A percentile compares a stretch with the other conserved stretches of the same genome.
Conservation (phyloP, 1,140 invertebrate species). For the Caenorhabditis tropicalis region DNA sequence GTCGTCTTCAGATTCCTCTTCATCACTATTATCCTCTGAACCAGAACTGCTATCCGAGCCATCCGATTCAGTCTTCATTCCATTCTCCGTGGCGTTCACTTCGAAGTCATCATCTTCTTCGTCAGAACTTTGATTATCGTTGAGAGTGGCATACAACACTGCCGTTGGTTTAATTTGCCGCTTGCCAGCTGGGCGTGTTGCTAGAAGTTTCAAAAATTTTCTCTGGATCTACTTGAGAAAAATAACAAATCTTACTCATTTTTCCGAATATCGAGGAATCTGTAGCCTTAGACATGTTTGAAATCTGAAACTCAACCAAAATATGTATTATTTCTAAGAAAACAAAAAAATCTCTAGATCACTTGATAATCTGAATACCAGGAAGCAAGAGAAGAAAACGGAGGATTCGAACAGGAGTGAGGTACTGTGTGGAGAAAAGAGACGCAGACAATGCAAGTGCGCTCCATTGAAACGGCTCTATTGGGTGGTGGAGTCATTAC, state of each 20-base stretch:
- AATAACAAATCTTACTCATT: background rate
- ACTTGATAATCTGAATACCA: background rate
- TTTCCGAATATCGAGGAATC: slow-evolving; percentile 1
- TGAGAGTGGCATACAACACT: background rate
- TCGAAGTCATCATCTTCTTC: slow-evolving; percentile 16
- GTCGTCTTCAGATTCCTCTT: slow-evolving; percentile 1
- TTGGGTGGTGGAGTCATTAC: background rate
- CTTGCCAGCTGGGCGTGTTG: background rate
- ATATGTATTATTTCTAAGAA: too few relatives aligned
- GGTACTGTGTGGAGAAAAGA: background rate
- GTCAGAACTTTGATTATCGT: background rate
- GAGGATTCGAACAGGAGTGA: background rate
- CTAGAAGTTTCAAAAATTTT: background rate
- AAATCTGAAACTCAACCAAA: too few relatives aligned
- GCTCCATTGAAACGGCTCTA: background rate
- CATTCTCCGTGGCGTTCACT: background rate
- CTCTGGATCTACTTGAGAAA: background rate
- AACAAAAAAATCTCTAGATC: background rate
- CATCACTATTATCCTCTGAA: background rate
- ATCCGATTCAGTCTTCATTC: background rate
- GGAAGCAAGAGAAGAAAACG: background rate
- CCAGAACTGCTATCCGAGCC: background rate
- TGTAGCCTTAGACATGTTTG: background rate
- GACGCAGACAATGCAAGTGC: slow-evolving; percentile 10
- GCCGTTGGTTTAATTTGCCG: slow-evolving; percentile 20